A percentile compares a stretch with the other conserved stretches of the same genome.
Conservation (phyloP, 2,797 vertebrate genomes). For the Tenualosa ilisha region DNA sequence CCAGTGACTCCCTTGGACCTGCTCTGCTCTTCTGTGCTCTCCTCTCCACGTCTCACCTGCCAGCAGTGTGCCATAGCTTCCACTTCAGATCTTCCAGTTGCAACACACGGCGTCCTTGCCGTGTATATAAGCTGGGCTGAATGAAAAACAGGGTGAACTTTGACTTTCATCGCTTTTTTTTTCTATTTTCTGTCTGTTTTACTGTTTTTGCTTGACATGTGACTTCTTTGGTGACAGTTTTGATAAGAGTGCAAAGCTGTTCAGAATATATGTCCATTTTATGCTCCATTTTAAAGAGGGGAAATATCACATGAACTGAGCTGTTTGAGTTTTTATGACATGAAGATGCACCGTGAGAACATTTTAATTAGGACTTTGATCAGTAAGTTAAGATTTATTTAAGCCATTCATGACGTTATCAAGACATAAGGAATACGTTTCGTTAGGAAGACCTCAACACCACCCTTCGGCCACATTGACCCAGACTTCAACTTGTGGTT, state of each 20-base stretch:
- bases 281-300: background rate
- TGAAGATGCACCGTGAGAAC: background rate
- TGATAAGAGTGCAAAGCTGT: constrained; percentile 32
- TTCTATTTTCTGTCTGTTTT: constrained; percentile 45
- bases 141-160: constrained; percentile 73
- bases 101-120: constrained; percentile 58
- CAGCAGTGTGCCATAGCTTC: background rate
- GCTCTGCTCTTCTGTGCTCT: background rate
- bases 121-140: constrained; percentile 70
- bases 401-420: background rate
- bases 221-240: constrained; percentile 24
- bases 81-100: background rate
- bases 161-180: constrained; percentile 54
- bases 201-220: background rate
- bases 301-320: background rate
- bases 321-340: background rate
- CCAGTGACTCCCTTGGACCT: too few species aligned
- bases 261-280: background rate
- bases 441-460: background rate
- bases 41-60: background rate
- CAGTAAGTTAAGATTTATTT: constrained; percentile 3
- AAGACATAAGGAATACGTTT: background rate
- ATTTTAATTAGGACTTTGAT: background rate
- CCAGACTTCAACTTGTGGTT: background rate
- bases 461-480: background rate